Evolutionary conservation across 1,140 invertebrate species (phyloP).

Genomic region (Melanaphis sacchari): DNA sequence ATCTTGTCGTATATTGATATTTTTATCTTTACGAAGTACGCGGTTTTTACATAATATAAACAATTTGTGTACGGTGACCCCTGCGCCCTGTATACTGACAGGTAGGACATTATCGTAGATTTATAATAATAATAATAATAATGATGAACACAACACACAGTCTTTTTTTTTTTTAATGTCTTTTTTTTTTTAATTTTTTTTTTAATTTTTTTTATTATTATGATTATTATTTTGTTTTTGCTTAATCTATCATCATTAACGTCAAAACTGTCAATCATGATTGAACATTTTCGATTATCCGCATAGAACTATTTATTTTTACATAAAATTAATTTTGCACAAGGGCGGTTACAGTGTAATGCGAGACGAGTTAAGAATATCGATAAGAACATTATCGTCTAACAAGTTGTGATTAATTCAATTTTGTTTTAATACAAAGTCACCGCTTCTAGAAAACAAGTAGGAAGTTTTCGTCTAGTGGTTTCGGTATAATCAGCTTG

Average conservation of each 20-base stretch:
- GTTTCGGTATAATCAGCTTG: neutral
- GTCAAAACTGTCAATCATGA: conserved; percentile 58
- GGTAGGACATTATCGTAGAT: conserved; percentile 32
- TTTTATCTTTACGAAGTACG: neutral
- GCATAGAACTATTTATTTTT: conserved; percentile 40
- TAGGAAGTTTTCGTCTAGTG: neutral
- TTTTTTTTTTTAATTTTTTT: neutral
- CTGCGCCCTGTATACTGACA: neutral
- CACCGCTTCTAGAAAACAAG: neutral
- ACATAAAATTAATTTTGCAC: conserved; percentile 28
- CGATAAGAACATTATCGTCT: conserved; percentile 30
- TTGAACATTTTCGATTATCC: conserved; percentile 48
- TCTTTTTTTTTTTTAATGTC: no score
- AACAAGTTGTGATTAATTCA: conserved; percentile 23
- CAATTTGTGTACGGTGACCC: conserved; percentile 6
- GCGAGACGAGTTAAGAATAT: neutral
- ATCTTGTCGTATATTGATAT: neutral
- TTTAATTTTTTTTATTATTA: neutral
- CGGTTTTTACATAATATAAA: neutral
- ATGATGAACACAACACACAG: conserved; percentile 58
- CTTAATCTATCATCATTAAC: conserved; percentile 47
- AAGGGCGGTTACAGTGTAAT: neutral
- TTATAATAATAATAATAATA: conserved; percentile 41
- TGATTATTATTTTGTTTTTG: conserved; percentile 40
- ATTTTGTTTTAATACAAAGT: conserved; percentile 19